Base-by-base conservation (phyloP, 2,113 vertebrate species). In the Electrona antarctica region DNA sequence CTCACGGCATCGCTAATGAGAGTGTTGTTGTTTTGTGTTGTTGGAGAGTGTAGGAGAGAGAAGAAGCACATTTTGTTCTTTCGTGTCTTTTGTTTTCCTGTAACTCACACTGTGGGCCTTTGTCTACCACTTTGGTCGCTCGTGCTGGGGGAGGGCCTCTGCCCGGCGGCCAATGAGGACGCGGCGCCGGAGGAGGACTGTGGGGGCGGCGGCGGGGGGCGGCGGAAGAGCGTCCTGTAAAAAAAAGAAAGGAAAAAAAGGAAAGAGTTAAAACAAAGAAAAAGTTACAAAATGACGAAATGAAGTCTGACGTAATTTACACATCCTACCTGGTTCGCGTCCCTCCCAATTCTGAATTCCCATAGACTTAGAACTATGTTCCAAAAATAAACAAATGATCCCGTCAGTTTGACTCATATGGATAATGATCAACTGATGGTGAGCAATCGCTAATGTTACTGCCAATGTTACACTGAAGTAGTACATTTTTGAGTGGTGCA, bases 61-160 rank as follows among this genome's bases (percentile, higher is more conserved):
- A 41, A 41, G 33, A 41, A 41, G 33, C 50, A 52, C 50, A 52
- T 52, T 52, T 52, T 52, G 13, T 52, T 8, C 13, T 52, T 52
- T 11, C 7, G 3, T 4, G 2, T 52, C 13, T 52, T 52, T 11
- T 41, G 33, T 41, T 41, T 41, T 82, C 85, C 68, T 80, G 64
- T 78, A 83, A 96, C 98, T 97, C 92, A 99, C 97, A 99, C 96
- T 71, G 95, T 98, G 74, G 98, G 97, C 82, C 97, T 96, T 87
- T 94, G 93, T 86, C 94, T 90, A 67, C 97, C 82, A 70, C 90
- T 91, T 90, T 97, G 97, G 62, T 99, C 98, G 48, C 88, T 14
- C 60, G 92, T 78, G 76, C 91, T 93, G 14, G 93, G 90, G 67
- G 90, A 65, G 45, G 96, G 92, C 80, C 97, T 96, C 69, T 95